A percentile compares a stretch with the other conserved stretches of the same genome.
These are phyloP conservation scores for Reticulitermes speratus DNA, from an alignment of 1,140 invertebrate genomes.

Conservation along the genomic window DNA sequence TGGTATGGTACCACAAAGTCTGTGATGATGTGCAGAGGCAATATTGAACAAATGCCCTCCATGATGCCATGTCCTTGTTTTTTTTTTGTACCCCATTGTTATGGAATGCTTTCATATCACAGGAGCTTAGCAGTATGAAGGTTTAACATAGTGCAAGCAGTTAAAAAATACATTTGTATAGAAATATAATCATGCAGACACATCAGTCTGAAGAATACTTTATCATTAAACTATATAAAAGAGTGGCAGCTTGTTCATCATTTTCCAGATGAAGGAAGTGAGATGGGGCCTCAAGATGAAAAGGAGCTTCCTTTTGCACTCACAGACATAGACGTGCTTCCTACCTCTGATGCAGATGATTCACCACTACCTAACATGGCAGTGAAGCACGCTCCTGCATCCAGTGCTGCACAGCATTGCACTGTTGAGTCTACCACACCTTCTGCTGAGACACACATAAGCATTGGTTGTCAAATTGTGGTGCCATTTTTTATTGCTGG, in stretches of 20 bases:
- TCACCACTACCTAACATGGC: background rate
- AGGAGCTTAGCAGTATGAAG: too few relatives aligned
- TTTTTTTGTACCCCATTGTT: too few relatives aligned
- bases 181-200: too few relatives aligned
- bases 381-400: background rate
- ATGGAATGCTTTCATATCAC: too few relatives aligned
- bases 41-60: too few relatives aligned
- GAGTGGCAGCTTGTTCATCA: background rate
- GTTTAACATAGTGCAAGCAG: too few relatives aligned
- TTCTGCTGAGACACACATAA: slow-evolving; percentile 41
- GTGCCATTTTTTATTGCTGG: slow-evolving; percentile 63
- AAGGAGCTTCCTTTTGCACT: background rate
- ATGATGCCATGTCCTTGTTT: too few relatives aligned
- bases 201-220: too few relatives aligned
- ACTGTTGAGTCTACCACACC: background rate
- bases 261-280: background rate
- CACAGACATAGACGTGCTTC: background rate
- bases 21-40: too few relatives aligned
- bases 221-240: too few relatives aligned
- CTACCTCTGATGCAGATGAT: background rate
- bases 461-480: slow-evolving; percentile 54
- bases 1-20: too few relatives aligned
- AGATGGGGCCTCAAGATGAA: background rate
- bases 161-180: too few relatives aligned
- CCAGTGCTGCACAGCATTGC: background rate